These are phyloP conservation scores for Camponotus vicinus DNA, from an alignment of 1,140 invertebrate species.

Conservation along the genomic window DNA sequence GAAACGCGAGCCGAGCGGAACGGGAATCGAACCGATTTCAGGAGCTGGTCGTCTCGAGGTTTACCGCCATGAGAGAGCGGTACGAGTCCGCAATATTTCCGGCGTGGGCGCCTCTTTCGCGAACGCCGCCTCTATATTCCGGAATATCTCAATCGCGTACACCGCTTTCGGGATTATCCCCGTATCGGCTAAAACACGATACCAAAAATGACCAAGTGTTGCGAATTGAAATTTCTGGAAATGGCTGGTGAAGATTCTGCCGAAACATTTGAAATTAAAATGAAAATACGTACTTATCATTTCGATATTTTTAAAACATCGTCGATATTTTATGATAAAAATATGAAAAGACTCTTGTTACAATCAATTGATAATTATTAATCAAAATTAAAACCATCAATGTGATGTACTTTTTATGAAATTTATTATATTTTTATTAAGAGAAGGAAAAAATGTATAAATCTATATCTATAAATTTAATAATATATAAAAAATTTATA, in stretches of 20 bases:
- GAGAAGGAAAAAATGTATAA: not conserved
- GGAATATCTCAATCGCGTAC: constrained; percentile 9
- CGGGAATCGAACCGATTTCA: constrained; percentile 59
- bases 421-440: constrained; percentile 10
- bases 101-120: constrained; percentile 52
- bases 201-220: constrained; percentile 33
- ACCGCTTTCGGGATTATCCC: constrained; percentile 17
- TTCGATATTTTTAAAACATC: not conserved
- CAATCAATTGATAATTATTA: not conserved
- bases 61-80: constrained; percentile 32
- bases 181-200: constrained; percentile 13
- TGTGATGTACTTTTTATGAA: not conserved
- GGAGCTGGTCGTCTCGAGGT: constrained; percentile 57
- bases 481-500: too few relatives aligned
- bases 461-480: not conserved
- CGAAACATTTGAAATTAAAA: constrained; percentile 25
- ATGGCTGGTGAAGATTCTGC: not conserved
- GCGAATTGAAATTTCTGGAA: constrained; percentile 33
- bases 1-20: constrained; percentile 72
- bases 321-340: constrained; percentile 1
- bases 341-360: not conserved
- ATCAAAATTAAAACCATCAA: not conserved
- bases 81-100: constrained; percentile 50
- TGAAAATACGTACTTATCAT: not conserved
- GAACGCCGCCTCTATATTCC: not conserved